These are phyloP conservation scores for Pantala flavescens DNA, from an alignment of 1,140 invertebrate genomes.

Conservation along the genomic window DNA sequence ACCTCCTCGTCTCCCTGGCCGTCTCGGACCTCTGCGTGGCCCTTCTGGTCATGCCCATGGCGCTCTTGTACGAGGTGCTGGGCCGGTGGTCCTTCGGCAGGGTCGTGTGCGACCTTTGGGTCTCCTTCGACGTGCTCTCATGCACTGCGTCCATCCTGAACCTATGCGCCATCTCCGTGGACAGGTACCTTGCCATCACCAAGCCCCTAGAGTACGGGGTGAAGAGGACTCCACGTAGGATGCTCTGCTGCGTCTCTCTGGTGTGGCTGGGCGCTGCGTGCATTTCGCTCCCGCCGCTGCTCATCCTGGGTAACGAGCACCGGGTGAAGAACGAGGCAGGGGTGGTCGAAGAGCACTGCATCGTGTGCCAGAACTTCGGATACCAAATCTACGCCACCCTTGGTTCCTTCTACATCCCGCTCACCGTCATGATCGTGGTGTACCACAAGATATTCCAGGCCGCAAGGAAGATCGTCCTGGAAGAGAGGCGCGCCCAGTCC, in stretches of 20 bases:
- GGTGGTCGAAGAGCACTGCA: constrained; percentile 52
- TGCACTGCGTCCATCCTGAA: constrained; percentile 85
- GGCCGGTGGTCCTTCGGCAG: constrained; percentile 76
- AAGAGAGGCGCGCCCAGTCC: constrained; percentile 73
- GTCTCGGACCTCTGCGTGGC: constrained; percentile 78
- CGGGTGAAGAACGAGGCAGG: constrained; percentile 36
- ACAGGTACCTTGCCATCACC: constrained; percentile 81
- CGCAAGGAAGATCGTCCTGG: constrained; percentile 69
- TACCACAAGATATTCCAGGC: constrained; percentile 86
- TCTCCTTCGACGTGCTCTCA: constrained; percentile 68
- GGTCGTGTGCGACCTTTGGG: constrained; percentile 76
- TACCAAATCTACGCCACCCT: constrained; percentile 86
- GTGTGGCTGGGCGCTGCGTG: constrained; percentile 84
- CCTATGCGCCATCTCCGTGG: constrained; percentile 82
- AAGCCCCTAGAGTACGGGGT: constrained; percentile 82
- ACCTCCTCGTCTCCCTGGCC: constrained; percentile 81
- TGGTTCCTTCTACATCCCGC: constrained; percentile 80
- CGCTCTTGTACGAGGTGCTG: constrained; percentile 65
- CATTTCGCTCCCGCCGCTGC: constrained; percentile 75
- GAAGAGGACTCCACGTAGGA: constrained; percentile 70
- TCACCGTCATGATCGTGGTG: constrained; percentile 78
- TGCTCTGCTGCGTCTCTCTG: constrained; percentile 72
- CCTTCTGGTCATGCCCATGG: constrained; percentile 75
- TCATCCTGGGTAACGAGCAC: constrained; percentile 82
- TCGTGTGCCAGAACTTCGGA: constrained; percentile 74